These are phyloP conservation scores for Drosophila stalkeri DNA, from an alignment of 2,888 invertebrate species.

Conservation along the genomic window DNA sequence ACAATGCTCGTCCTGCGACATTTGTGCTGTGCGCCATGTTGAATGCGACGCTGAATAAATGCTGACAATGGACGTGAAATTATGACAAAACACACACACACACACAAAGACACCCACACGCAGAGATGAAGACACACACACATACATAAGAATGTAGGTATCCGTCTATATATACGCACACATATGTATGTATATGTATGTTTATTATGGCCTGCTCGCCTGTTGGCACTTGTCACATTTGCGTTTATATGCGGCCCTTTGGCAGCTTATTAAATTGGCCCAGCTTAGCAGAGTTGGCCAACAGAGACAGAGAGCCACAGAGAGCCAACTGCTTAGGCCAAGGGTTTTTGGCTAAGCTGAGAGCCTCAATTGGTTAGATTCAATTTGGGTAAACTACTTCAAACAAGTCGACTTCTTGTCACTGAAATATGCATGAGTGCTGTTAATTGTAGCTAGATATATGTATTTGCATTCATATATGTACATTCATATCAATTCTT, in stretches of 20 bases:
- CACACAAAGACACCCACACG: neutral
- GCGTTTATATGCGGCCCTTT: constrained; percentile 57
- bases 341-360: constrained; percentile 17
- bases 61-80: constrained; percentile 75
- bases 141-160: neutral
- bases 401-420: constrained; percentile 28
- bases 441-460: constrained; percentile 29
- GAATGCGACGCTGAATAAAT: constrained; percentile 71
- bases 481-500: neutral
- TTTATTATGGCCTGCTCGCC: constrained; percentile 23
- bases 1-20: constrained; percentile 52
- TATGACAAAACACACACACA: constrained; percentile 58
- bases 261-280: constrained; percentile 72
- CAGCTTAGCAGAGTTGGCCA: constrained; percentile 54
- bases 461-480: neutral
- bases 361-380: constrained; percentile 49
- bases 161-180: neutral
- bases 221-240: constrained; percentile 75
- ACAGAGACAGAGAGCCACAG: constrained; percentile 7
- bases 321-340: constrained; percentile 18
- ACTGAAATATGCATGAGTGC: constrained; percentile 11
- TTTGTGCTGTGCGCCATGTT: constrained; percentile 50
- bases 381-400: constrained; percentile 54
- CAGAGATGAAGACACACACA: constrained; percentile 1
- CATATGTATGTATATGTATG: neutral